Percentiles rank a stretch among this genome's conserved stretches.
Conservation (phyloP, 2,113 vertebrate genomes). For the Orycteropus afer region DNA sequence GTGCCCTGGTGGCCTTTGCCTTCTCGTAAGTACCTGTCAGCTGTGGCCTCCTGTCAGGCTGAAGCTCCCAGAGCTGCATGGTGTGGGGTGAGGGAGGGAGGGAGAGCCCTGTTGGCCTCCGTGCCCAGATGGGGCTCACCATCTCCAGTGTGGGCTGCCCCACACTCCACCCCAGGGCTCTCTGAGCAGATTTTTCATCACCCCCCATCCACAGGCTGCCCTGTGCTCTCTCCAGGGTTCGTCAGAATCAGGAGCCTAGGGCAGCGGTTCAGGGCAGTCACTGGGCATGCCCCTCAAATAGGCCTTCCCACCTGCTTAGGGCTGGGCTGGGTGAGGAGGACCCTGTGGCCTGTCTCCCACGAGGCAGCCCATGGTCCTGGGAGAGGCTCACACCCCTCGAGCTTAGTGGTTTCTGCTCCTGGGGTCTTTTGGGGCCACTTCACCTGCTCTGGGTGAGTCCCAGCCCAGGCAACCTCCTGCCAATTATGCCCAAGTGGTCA, state of each 20-base stretch:
- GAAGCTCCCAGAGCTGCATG: background rate
- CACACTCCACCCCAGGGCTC: background rate
- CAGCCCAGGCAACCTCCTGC: background rate
- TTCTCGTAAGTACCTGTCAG: slow-evolving; percentile 94
- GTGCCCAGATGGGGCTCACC: background rate
- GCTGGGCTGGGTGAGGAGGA: background rate
- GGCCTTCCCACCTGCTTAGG: background rate
- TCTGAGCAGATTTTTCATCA: background rate
- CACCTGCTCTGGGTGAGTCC: background rate
- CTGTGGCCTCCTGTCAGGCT: background rate
- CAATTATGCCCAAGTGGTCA: background rate
- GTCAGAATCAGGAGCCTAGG: background rate
- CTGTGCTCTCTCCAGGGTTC: background rate
- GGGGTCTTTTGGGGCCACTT: background rate
- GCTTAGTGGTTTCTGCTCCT: background rate
- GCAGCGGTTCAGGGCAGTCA: too few relatives aligned
- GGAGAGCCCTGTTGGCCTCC: background rate
- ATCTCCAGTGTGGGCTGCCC: background rate
- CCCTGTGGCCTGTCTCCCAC: background rate
- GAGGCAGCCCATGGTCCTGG: background rate
- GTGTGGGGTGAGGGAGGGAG: background rate
- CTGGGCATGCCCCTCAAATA: background rate
- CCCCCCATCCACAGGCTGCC: background rate
- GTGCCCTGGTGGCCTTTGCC: slow-evolving; percentile 97
- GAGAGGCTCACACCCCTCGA: background rate